Conservation (phyloP, 2,888 invertebrate genomes). For the Cerceris ruficornis region DNA sequence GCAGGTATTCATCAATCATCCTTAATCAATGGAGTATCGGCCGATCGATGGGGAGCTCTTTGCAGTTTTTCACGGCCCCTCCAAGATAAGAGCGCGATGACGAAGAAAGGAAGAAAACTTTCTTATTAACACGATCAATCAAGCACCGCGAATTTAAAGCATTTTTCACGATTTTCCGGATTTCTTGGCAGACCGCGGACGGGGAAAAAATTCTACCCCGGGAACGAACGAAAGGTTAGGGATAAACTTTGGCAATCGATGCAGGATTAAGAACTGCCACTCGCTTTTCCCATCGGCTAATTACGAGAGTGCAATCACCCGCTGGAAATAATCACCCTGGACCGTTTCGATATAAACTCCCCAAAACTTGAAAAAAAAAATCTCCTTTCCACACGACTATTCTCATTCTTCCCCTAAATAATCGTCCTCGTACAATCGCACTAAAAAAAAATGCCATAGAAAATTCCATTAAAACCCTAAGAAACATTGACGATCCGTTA, state of each 20-base stretch:
- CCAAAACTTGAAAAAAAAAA: constrained; percentile 13
- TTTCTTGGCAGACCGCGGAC: constrained; percentile 59
- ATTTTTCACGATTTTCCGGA: constrained; percentile 72
- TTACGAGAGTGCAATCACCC: constrained; percentile 61
- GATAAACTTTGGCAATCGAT: constrained; percentile 65
- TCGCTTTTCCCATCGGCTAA: constrained; percentile 53
- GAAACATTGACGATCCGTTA: too few relatives aligned
- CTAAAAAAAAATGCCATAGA: background rate
- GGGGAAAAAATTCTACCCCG: constrained; percentile 37
- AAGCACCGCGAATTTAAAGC: constrained; percentile 71
- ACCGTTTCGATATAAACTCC: constrained; percentile 15
- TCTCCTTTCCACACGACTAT: background rate
- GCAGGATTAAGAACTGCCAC: constrained; percentile 64
- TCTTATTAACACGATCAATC: constrained; percentile 78
- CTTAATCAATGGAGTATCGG: constrained; percentile 67
- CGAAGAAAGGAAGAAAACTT: constrained; percentile 70
- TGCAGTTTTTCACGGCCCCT: constrained; percentile 37
- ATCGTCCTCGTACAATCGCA: background rate
- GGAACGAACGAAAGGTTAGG: constrained; percentile 30
- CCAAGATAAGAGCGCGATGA: constrained; percentile 62
- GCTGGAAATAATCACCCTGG: constrained; percentile 57
- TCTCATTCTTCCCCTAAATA: background rate
- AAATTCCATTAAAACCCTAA: background rate
- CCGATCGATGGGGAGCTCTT: constrained; percentile 65
- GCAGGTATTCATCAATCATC: constrained; percentile 69